Evolutionary conservation across 2,797 vertebrate species (phyloP).

Genomic region (Sebastes variabilis): DNA sequence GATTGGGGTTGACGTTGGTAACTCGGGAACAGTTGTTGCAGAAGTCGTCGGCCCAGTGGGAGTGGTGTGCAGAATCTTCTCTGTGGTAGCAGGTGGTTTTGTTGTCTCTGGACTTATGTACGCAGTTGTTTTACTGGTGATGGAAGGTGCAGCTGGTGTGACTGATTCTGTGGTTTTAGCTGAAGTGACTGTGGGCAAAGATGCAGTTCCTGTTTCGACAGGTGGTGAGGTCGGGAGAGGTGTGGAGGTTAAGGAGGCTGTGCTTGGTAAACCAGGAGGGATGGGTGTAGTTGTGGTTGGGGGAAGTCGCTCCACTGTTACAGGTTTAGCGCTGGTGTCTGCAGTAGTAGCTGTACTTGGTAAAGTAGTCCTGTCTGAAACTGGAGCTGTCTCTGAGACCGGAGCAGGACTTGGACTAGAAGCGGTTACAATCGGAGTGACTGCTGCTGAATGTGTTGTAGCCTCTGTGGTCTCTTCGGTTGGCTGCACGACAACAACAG

Average conservation of each 20-base stretch:
- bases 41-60: conserved; percentile 37
- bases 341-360: conserved; percentile 22
- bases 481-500: conserved; percentile 8
- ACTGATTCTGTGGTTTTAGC: conserved; percentile 53
- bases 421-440: conserved; percentile 9
- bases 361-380: conserved; percentile 49
- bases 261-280: conserved; percentile 49
- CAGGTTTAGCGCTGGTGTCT: conserved; percentile 44
- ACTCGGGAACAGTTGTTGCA: conserved; percentile 35
- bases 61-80: conserved; percentile 32
- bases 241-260: conserved; percentile 52
- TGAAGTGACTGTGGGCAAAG: conserved; percentile 41
- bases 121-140: conserved; percentile 54
- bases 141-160: conserved; percentile 49
- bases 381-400: conserved; percentile 34
- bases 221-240: conserved; percentile 27
- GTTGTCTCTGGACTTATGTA: conserved; percentile 43
- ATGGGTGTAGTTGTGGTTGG: conserved; percentile 25
- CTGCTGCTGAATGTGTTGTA: conserved; percentile 44
- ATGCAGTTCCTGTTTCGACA: conserved; percentile 51
- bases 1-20: conserved; percentile 27
- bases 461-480: conserved; percentile 48
- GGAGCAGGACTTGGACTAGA: conserved; percentile 37
- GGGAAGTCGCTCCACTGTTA: conserved; percentile 35
- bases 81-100: conserved; percentile 50